Percentiles rank a stretch among this genome's conserved stretches.
Evolutionary conservation across 2,797 vertebrate species (phyloP).

Genomic region (Spinus olivaceus): DNA sequence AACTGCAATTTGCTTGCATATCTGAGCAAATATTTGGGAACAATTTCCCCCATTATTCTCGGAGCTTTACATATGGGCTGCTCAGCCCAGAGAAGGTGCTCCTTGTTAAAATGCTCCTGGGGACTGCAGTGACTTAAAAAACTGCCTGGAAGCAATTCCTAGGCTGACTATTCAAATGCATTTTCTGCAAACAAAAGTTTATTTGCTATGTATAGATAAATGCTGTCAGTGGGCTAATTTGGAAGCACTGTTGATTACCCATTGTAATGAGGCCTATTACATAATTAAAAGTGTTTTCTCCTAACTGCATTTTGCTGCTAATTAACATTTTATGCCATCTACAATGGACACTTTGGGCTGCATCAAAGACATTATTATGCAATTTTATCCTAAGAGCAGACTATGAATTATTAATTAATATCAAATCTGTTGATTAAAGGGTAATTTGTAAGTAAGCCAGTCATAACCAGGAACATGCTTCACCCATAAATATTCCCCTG

Average conservation of each 20-base stretch:
- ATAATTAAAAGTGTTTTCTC: slow-evolving; percentile 78
- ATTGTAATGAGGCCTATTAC: slow-evolving; percentile 77
- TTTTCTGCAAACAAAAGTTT: slow-evolving; percentile 71
- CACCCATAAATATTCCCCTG: slow-evolving; percentile 24
- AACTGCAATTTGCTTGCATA: not conserved
- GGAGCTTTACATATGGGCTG: not conserved
- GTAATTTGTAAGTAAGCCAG: slow-evolving; percentile 70
- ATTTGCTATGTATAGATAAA: slow-evolving; percentile 71
- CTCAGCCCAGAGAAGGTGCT: not conserved
- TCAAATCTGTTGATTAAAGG: slow-evolving; percentile 77
- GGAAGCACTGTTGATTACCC: slow-evolving; percentile 73
- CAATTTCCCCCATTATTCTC: not conserved
- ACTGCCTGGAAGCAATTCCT: slow-evolving; percentile 41
- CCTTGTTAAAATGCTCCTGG: not conserved
- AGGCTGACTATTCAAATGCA: slow-evolving; percentile 24
- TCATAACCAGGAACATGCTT: slow-evolving; percentile 29
- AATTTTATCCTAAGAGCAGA: slow-evolving; percentile 67
- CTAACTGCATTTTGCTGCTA: slow-evolving; percentile 69
- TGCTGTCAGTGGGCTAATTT: slow-evolving; percentile 67
- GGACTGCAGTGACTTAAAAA: not conserved
- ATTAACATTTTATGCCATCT: slow-evolving; percentile 76
- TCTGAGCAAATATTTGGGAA: slow-evolving; percentile 51
- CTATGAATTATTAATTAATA: slow-evolving; percentile 80
- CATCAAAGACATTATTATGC: slow-evolving; percentile 71
- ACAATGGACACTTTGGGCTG: slow-evolving; percentile 71